Base-by-base conservation (phyloP, 2,113 vertebrate genomes). In the Hydrolagus affinis region DNA sequence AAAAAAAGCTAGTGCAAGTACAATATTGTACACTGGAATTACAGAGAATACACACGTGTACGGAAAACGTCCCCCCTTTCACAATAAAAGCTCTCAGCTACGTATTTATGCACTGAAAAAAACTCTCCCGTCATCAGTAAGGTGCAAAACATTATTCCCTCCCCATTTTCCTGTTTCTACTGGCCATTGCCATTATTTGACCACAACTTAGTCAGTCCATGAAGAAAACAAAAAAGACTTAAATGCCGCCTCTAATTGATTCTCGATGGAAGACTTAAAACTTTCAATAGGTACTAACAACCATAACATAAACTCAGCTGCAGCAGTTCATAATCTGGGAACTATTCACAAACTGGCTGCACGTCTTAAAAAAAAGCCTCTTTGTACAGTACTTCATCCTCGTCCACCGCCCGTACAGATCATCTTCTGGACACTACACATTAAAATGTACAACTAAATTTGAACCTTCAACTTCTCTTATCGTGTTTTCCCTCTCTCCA, bases 1-100 rank as follows among this genome's bases (percentile, higher is more conserved):
- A 85, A 95, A 95, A 96, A 96, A 96, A 96, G 95, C 95, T 96
- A 96, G 95, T 96, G 95, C 95, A 96, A 96, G 94, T 96, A 96
- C 94, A 95, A 96, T 96, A 96, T 96, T 95, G 96, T 95, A 96
- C 95, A 96, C 94, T 95, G 94, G 95, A 96, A 95, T 95, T 96
- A 96, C 95, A 96, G 94, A 94, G 93, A 96, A 93, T 96, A 95
- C 95, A 94, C 95, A 96, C 95, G 94, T 95, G 94, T 94, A 95
- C 95, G 94, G 94, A 95, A 95, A 95, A 94, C 93, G 93, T 92
- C 91, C 93, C 92, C 93, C 93, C 92, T 95, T 94, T 95, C 94
- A 95, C 93, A 93, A 95, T 93, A 94, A 94, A 94, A 95, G 93
- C 93, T 95, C 93, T 94, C 93, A 95, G 92, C 94, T 95, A 95